These are phyloP conservation scores for Tenthredo distinguenda DNA, from an alignment of 2,888 invertebrate genomes.

Conservation along the genomic window DNA sequence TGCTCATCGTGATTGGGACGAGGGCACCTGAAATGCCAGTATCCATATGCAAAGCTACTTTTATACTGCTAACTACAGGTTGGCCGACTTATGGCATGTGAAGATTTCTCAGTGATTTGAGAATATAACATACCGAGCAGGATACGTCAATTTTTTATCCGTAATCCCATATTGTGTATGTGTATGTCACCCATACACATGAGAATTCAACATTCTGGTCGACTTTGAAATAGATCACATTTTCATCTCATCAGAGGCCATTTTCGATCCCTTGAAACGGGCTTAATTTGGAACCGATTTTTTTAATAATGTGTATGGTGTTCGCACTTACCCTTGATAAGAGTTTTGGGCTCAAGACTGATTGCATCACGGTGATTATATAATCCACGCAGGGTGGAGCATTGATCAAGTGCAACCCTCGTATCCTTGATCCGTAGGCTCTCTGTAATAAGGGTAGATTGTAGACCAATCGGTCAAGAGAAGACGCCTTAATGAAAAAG, in stretches of 20 bases:
- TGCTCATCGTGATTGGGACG: background rate
- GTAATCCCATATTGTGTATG: too few species aligned
- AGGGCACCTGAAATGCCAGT: background rate
- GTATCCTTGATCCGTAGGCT: constrained; percentile 84
- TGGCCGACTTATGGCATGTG: background rate
- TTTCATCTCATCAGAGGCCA: background rate
- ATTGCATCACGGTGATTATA: constrained; percentile 81
- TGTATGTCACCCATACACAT: background rate
- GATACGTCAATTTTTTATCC: background rate
- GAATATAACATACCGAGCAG: background rate
- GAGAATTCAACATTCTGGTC: background rate
- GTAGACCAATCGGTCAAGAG: background rate
- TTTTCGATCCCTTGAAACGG: background rate
- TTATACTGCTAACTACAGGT: background rate
- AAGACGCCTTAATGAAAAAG: background rate
- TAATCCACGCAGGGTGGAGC: constrained; percentile 81
- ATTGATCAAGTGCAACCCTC: constrained; percentile 84
- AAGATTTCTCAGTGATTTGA: background rate
- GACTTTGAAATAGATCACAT: background rate
- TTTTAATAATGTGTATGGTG: background rate
- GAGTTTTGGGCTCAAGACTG: constrained; percentile 84
- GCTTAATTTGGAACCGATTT: background rate
- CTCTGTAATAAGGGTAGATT: constrained; percentile 75
- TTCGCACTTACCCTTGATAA: constrained; percentile 80
- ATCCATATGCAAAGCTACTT: background rate